Conservation (phyloP, 1,140 invertebrate species). For the Cheumatopsyche charites region DNA sequence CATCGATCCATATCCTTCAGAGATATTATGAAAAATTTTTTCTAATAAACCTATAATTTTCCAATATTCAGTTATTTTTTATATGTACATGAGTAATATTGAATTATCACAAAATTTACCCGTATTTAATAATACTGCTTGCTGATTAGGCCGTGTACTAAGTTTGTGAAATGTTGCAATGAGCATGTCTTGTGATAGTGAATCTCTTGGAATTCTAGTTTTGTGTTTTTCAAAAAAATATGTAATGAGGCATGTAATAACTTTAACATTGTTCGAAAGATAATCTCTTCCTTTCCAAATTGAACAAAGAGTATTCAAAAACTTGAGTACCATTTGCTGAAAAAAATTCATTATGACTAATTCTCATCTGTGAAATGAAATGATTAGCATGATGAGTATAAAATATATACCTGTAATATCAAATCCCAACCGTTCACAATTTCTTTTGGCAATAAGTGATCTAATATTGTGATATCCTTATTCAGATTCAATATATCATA, state of each 20-base stretch:
- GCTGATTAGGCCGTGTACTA: slow-evolving; percentile 43
- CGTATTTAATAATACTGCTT: slow-evolving; percentile 41
- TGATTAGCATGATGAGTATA: not conserved
- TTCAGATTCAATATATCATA: slow-evolving; percentile 46
- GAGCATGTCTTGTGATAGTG: slow-evolving; percentile 44
- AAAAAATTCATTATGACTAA: not conserved
- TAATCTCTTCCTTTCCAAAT: slow-evolving; percentile 47
- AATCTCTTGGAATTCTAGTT: slow-evolving; percentile 32
- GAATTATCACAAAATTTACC: slow-evolving; percentile 21
- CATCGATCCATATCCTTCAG: slow-evolving; percentile 40
- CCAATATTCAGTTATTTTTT: not conserved
- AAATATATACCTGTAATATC: slow-evolving; percentile 45
- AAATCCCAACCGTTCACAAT: slow-evolving; percentile 48
- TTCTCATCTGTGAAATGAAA: not conserved
- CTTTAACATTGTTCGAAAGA: slow-evolving; percentile 40
- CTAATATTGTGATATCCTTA: slow-evolving; percentile 25
- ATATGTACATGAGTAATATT: not conserved
- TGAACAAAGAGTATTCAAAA: slow-evolving; percentile 46
- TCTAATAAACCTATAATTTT: slow-evolving; percentile 39
- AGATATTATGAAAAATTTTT: slow-evolving; percentile 41
- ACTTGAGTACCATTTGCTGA: slow-evolving; percentile 45
- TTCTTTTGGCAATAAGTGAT: slow-evolving; percentile 41
- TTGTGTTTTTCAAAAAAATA: slow-evolving; percentile 43
- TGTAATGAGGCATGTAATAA: slow-evolving; percentile 27
- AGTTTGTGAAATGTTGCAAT: slow-evolving; percentile 46